Evolutionary conservation across 2,797 vertebrate species (phyloP).

Genomic region (Synanceia verrucosa): DNA sequence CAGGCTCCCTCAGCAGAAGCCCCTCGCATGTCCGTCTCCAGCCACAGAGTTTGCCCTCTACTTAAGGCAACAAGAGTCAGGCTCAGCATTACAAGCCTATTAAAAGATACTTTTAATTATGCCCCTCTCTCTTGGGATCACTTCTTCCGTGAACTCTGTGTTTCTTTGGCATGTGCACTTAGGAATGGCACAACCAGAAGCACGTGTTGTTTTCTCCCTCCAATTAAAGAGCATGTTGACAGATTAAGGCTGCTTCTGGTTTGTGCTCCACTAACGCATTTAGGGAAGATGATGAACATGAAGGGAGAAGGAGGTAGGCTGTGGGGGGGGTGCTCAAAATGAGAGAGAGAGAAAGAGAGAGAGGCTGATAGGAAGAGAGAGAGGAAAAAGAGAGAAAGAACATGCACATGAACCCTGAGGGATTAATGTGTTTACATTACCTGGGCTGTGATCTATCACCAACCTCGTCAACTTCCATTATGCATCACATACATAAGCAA

Average conservation of each 20-base stretch:
- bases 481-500: constrained; percentile 77
- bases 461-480: constrained; percentile 82
- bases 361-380: constrained; percentile 11
- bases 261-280: constrained; percentile 81
- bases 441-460: constrained; percentile 84
- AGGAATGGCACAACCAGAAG: constrained; percentile 78
- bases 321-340: background rate
- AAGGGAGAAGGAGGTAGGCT: background rate
- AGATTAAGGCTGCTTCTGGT: constrained; percentile 81
- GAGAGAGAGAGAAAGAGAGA: constrained; percentile 9
- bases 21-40: constrained; percentile 74
- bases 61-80: constrained; percentile 80
- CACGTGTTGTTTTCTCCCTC: constrained; percentile 78
- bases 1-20: constrained; percentile 76
- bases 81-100: constrained; percentile 81
- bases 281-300: constrained; percentile 75
- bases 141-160: constrained; percentile 69
- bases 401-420: constrained; percentile 75
- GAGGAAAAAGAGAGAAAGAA: constrained; percentile 57
- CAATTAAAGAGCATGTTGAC: constrained; percentile 85
- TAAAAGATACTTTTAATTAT: constrained; percentile 81
- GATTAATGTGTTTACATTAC: constrained; percentile 84
- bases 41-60: constrained; percentile 77
- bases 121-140: constrained; percentile 69
- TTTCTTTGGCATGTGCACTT: constrained; percentile 79